Base-by-base conservation (phyloP, 2,113 vertebrate species). In the Brienomyrus brachyistius region DNA sequence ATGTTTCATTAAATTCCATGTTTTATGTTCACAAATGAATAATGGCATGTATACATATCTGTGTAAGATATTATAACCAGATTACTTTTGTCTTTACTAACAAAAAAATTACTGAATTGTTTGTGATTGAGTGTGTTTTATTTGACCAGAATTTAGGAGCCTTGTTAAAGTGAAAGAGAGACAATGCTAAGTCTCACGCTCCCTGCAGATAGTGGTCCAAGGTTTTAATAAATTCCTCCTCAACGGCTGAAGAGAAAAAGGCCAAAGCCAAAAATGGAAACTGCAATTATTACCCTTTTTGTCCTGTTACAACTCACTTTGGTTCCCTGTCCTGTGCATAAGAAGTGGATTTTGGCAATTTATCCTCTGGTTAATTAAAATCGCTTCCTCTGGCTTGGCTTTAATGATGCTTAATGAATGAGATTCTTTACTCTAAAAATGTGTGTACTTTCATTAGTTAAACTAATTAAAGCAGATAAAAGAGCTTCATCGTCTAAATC, bases 391-490 rank as follows among this genome's bases (percentile, higher is more conserved):
- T 50, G 43, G 87, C 43, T 74, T 59, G 43, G 45, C 87, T 21
- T 74, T 88, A 59, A 59, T 88, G 87, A 88, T 50, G 87, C 43
- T 74, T 74, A 88, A 88, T 88, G 35, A 88, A 88, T 88, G 87
- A 88, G 54, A 45, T 66, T 88, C 51, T 87, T 88, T 88, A 88
- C 56, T 88, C 56, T 66, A 88, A 59, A 88, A 88, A 88, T 62
- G 56, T 88, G 87, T 88, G 87, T 70, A 88, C 87, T 88, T 70
- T 88, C 87, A 70, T 74, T 48, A 74, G 21, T 56, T 50, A 31
- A 27, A 74, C 87, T 74, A 70, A 88, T 88, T 88, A 88, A 88
- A 88, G 52, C 31, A 66, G 56, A 88, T 88, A 88, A 87, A 87
- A 87, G 85, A 45, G 35, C 56, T 45, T 40, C 86, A 88, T 88